phyloP scores from a whole-genome alignment of 2,888 invertebrate species.

The Polydrusus pterygomalis region DNA sequence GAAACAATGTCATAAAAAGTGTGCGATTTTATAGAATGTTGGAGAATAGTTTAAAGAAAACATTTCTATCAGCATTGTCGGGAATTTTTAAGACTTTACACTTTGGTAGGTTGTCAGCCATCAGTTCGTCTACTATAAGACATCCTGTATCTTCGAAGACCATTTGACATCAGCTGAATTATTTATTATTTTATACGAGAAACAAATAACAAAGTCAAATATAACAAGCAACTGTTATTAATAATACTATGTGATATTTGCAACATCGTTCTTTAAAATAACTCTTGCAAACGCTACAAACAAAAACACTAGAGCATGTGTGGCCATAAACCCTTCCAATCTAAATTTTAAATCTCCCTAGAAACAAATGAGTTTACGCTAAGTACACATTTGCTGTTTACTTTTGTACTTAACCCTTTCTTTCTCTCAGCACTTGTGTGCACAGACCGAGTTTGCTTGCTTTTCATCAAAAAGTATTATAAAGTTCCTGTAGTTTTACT shows the following conservation, averaged over 20 bases:
- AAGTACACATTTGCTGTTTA: conserved; percentile 27
- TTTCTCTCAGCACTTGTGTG: conserved; percentile 21
- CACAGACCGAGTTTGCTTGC: conserved; percentile 22
- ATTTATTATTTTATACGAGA: too few relatives aligned
- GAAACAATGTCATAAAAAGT: conserved; percentile 1
- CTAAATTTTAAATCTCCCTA: conserved; percentile 24
- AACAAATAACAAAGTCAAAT: too few relatives aligned
- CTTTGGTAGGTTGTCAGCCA: too few relatives aligned
- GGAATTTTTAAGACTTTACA: too few relatives aligned
- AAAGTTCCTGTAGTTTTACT: conserved; percentile 15
- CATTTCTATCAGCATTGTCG: too few relatives aligned
- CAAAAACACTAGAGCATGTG: conserved; percentile 9
- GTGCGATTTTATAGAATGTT: background rate
- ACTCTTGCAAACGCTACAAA: background rate
- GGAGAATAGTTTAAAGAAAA: too few relatives aligned
- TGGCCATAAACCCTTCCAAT: conserved; percentile 7
- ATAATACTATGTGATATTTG: background rate
- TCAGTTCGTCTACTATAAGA: too few relatives aligned
- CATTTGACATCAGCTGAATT: too few relatives aligned
- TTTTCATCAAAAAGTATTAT: conserved; percentile 34
- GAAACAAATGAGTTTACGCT: conserved; percentile 29
- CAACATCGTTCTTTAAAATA: background rate
- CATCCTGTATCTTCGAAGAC: too few relatives aligned
- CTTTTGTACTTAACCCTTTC: conserved; percentile 31
- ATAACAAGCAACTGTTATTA: too few relatives aligned